These are phyloP conservation scores for Latrodectus elegans DNA, from an alignment of 2,888 invertebrate species.

Conservation along the genomic window DNA sequence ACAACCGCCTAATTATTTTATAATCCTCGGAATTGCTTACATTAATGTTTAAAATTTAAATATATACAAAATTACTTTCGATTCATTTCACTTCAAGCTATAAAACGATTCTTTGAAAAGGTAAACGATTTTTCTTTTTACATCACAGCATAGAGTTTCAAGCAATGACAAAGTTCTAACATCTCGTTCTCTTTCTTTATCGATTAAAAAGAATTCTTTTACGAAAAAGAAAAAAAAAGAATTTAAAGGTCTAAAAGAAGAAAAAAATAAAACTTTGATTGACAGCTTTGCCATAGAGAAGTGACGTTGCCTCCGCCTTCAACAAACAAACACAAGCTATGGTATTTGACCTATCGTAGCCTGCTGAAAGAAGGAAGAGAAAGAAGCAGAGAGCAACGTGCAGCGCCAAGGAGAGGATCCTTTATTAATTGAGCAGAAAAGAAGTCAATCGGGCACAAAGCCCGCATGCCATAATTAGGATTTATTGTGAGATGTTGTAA, in stretches of 20 bases:
- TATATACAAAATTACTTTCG: too few relatives aligned
- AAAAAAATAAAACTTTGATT: background rate
- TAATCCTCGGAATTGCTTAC: too few relatives aligned
- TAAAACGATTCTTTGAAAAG: too few relatives aligned
- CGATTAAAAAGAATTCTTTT: background rate
- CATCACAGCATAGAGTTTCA: too few relatives aligned
- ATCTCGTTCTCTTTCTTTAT: background rate
- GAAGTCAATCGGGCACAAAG: background rate
- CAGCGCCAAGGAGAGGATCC: background rate
- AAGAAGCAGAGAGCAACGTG: background rate
- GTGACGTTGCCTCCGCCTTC: slow-evolving; percentile 5
- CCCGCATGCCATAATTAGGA: background rate
- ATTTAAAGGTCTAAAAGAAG: background rate
- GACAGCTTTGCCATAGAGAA: background rate
- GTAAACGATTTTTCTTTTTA: too few relatives aligned
- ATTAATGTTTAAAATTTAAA: too few relatives aligned
- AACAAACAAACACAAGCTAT: slow-evolving; percentile 22
- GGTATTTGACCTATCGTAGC: background rate
- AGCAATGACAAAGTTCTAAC: too few relatives aligned
- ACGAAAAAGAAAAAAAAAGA: background rate
- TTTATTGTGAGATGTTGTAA: background rate
- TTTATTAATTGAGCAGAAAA: background rate
- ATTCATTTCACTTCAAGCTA: too few relatives aligned
- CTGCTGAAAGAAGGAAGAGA: background rate
- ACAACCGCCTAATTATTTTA: too few relatives aligned